Evolutionary conservation across 2,888 invertebrate genomes (phyloP), one percentile per base, ranked within the genome.

Genomic region (Amphipyra tragopoginis): DNA sequence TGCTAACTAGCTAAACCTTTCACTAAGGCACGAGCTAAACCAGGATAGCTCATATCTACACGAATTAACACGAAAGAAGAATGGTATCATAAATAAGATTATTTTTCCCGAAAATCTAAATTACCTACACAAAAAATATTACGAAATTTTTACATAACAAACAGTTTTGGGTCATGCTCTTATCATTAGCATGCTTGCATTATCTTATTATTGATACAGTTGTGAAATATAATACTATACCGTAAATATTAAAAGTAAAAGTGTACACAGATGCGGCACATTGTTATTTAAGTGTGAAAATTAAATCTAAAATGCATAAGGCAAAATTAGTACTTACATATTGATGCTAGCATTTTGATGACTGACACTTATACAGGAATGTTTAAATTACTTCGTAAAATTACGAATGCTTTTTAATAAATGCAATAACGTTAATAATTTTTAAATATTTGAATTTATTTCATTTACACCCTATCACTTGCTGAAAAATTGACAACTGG

Each of bases 291-390:
- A 0, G 26, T 36, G 10, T 1, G 6, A 9, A 7, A 11, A 21
- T 26, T 29, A 56, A 72, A 53, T 40, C 13, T 13, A 1, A 45
- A 39, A 53, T 26, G 13, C 9, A 0, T 8, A 11, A 33, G 38
- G n/a, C 7, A 38, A 51, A 11, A 6, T 29, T 5, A 5, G 29
- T 58, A 79, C 80, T 77, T 54, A 79, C 79, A 58, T 65, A 60
- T 53, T 63, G 64, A 60, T 33, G 64, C 48, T 26, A 79, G 49
- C 79, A 79, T 79, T 54, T 61, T 75, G 34, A 14, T 65, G 44
- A 55, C 45, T 64, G 57, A 57, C 38, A 61, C 55, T 21, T 29
- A n/a, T 42, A 53, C 8, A 60, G 72, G 69, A 78, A 78, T 76
- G 68, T 65, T 49, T 21, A 0, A 61, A 44, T 36, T 43, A 36